Evolutionary conservation across 2,113 vertebrate species (phyloP), one percentile per base, ranked within the genome.

Genomic region (Anarrhichthys ocellatus): DNA sequence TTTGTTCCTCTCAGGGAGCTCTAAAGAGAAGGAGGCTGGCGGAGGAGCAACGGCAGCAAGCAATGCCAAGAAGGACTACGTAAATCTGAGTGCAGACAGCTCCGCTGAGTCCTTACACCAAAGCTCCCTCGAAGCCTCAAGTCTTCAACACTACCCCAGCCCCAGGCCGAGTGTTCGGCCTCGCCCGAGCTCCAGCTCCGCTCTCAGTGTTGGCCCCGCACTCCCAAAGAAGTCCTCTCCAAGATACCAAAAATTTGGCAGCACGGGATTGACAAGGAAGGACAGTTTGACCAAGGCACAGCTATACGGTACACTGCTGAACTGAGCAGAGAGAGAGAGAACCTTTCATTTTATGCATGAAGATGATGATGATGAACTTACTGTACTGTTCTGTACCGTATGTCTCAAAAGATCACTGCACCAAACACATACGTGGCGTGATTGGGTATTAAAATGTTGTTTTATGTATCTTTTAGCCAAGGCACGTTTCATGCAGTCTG

Each of bases 231-330:
- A 96, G 88, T 96, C 95, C 61, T 96, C 96, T 81, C 94, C 96
- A 67, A 96, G 96, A 93, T 96, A 97, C 90, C 96, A 97, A 82
- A 95, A 97, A 95, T 96, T 96, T 92, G 96, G 96, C 68, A 96
- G 96, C 84, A 95, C 96, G 1, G 97, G 97, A 83, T 95, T 99
- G 81, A 98, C 96, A 69, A 96, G 98, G 79, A 99, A 99, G 91
- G 97, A 99, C 94, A 99, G 97, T 90, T 96, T 99, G 88, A 99
- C 97, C 77, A 99, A 99, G 94, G 98, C 98, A 83, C 98, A 99
- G 94, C 90, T 99, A 54, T 99, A 99, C 0, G 98, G 98, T n/a
- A 99, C 98, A 17, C 94, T 99, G 88, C 95, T 99, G 80, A 99
- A 99, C 93, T 99, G 94, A 96, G 78, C 40, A 2, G 2, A 14